Base-by-base conservation (phyloP, 2,113 vertebrate species). In the Nannobrachium achirus region DNA sequence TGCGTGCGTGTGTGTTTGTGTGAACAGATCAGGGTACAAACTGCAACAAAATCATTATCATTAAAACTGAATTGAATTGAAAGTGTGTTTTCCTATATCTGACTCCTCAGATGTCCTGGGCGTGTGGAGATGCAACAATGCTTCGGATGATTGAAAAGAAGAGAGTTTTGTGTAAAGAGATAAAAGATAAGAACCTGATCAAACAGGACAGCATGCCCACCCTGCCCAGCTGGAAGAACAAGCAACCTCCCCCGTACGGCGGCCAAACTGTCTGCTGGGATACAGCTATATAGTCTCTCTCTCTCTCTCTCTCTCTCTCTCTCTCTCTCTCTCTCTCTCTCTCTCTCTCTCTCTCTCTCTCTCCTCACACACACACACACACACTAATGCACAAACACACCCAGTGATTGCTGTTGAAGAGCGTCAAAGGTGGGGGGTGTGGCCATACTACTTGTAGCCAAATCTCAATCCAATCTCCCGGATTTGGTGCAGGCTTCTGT, bases 71-170 rank as follows among this genome's bases (percentile, higher is more conserved):
- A 50, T 16, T 16, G n/a, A 56, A 56, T 3, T 20, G 25, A 33
- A 33, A 33, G 25, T 33, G 25, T 50, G n/a, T 16, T 50, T 14
- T 50, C n/a, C n/a, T 50, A 9, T 7, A 50, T 50, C 16, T 67
- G 94, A 93, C 95, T 87, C 89, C 93, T 69, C 68, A 90, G 89
- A 94, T 97, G 94, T 94, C 95, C 63, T 98, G 96, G 97, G 92
- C 97, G 75, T 94, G 94, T 69, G 95, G 95, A 63, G 97, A 98
- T 82, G 92, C 93, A 89, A 99, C 95, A 13, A 98, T 99, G 96
- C 94, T 98, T 93, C 96, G 98, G 87, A 98, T 94, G 93, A 99
- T 99, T 56, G 95, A 98, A 93, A 98, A 95, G 89, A 99, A 99
- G 69, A 92, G 96, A 56, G 93, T 95, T 86, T 89, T 99, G 89